Percentiles rank a stretch among this genome's conserved stretches.
phyloP scores from a whole-genome alignment of 2,113 vertebrate species.

The Isurus oxyrinchus region DNA sequence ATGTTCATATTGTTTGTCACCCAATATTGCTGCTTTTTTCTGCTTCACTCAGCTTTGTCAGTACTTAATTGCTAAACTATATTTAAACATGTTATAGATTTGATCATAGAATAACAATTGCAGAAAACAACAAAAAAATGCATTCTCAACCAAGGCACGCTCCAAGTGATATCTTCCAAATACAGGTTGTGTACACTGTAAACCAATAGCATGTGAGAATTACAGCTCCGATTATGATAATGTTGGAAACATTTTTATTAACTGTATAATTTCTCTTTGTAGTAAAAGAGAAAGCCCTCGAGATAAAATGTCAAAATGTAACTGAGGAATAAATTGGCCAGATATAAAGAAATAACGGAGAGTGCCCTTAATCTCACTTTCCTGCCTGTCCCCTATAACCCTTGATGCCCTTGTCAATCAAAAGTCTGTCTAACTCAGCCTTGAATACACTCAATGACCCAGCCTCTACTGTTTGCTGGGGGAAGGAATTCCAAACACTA shows the following conservation, averaged over 20 bases:
- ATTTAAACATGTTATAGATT: background rate
- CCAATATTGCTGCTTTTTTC: background rate
- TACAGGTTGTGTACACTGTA: background rate
- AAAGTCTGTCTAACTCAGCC: too few species aligned
- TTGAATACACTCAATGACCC: too few species aligned
- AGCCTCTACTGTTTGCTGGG: too few species aligned
- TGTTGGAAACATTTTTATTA: background rate
- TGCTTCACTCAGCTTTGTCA: background rate
- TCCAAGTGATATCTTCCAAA: background rate
- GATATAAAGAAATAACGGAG: background rate
- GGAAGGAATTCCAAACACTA: too few species aligned
- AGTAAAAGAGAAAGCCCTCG: background rate
- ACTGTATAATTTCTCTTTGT: background rate
- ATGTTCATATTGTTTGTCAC: background rate
- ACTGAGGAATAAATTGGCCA: background rate
- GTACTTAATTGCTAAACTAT: background rate
- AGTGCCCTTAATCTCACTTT: background rate
- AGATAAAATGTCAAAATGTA: background rate
- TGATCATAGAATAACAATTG: background rate
- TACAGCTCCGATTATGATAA: background rate
- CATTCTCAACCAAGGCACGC: background rate
- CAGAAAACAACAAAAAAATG: background rate
- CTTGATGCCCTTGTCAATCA: too few species aligned
- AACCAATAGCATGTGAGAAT: background rate
- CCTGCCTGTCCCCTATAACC: too few species aligned